Evolutionary conservation across 2,113 vertebrate genomes (phyloP), one percentile per base, ranked within the genome.

Genomic region (Empidonax traillii): DNA sequence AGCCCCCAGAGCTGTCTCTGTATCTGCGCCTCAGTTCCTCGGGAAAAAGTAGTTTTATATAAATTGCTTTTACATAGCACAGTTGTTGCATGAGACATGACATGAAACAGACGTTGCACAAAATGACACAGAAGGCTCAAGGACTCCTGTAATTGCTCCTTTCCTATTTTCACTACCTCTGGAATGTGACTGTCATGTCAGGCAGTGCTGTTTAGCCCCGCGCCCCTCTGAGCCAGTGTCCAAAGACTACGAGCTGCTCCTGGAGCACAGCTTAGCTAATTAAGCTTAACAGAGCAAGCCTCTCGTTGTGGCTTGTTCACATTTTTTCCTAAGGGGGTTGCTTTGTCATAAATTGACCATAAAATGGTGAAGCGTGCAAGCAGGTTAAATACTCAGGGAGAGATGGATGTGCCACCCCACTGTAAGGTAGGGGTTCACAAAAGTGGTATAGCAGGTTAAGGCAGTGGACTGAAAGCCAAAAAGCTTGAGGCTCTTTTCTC

Each of bases 131-230:
- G 25, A 33, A 41, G 28, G 35, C 33, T 76, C 2, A 5, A 47
- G 37, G 55, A 35, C 37, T 68, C 59, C 21, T 80, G 30, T 35
- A 35, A 68, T 89, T 46, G 22, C 27, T 87, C 52, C 49, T 67
- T 72, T 94, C 51, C 23, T n/a, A 11, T 55, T 91, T 86, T 68
- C 2, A 0, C 30, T 46, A 66, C 7, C 51, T 62, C 59, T 56
- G 71, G 44, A 74, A 39, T 0, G 0, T 1, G 2, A 39, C 66
- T 4, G 0, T 14, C 23, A 3, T 7, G 30, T 28, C 72, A 69
- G 35, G 20, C 51, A 41, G 35, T 14, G 22, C 51, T 51, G 28
- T 46, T 67, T 23, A 73, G 55, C 24, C 47, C 37, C 0, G 0
- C 2, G 2, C 3, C 6, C 33, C 56, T 69, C 66, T 55, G 12